Evolutionary conservation across 2,797 vertebrate species (phyloP).

Genomic region (Vipera ursinii): DNA sequence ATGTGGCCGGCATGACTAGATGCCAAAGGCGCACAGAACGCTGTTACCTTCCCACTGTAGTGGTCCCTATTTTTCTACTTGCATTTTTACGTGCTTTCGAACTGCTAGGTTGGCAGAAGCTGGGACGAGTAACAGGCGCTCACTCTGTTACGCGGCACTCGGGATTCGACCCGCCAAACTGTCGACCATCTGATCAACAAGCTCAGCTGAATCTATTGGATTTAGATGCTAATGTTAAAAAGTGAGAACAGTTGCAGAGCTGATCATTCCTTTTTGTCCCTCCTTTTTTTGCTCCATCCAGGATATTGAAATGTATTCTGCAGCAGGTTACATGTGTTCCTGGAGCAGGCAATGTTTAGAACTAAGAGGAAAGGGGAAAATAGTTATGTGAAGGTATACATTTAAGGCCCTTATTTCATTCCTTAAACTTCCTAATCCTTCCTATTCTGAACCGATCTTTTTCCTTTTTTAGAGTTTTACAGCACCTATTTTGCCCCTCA

Average conservation of each 20-base stretch:
- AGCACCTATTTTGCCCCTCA: background rate
- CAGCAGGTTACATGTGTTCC: background rate
- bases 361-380: background rate
- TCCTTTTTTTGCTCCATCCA: background rate
- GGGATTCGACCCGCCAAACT: too few species aligned
- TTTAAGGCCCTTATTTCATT: background rate
- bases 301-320: background rate
- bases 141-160: too few species aligned
- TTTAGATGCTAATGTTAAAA: background rate
- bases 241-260: background rate
- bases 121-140: too few species aligned
- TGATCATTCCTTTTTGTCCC: background rate
- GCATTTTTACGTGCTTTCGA: too few species aligned
- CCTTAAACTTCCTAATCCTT: background rate
- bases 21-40: too few species aligned
- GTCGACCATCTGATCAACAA: too few species aligned
- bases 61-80: too few species aligned
- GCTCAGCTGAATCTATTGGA: background rate
- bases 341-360: background rate
- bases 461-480: background rate
- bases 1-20: too few species aligned
- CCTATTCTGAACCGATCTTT: background rate
- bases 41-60: too few species aligned
- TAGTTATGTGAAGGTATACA: background rate
- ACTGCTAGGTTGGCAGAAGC: too few species aligned